Percentiles rank a stretch among this genome's conserved stretches.
These are phyloP conservation scores for Hyposoter didymator DNA, from an alignment of 2,888 invertebrate genomes.

Conservation along the genomic window DNA sequence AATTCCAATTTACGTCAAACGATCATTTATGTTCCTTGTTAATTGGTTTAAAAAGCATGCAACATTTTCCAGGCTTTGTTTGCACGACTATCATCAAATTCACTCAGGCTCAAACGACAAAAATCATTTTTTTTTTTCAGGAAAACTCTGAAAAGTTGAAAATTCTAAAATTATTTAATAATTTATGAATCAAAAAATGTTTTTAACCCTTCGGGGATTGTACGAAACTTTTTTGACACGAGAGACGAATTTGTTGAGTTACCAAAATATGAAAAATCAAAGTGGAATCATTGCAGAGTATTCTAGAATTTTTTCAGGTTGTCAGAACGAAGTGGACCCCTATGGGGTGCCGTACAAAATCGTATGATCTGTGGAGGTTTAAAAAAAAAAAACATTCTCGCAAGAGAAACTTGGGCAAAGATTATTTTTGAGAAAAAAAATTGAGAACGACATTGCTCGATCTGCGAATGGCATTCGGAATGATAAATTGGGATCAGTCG, in stretches of 20 bases:
- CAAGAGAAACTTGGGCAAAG: not conserved
- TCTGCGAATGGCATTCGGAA: conserved; percentile 48
- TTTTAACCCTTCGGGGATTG: too few species aligned
- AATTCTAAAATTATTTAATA: not conserved
- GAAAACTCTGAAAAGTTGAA: too few species aligned
- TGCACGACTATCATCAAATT: not conserved
- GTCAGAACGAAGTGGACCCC: too few species aligned
- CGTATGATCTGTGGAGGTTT: too few species aligned
- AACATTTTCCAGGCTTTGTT: not conserved
- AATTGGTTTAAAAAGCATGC: not conserved
- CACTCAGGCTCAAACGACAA: not conserved
- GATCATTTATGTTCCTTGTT: not conserved
- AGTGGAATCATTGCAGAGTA: too few species aligned
- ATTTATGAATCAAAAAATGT: not conserved
- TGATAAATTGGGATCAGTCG: conserved; percentile 69
- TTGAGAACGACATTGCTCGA: not conserved
- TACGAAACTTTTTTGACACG: too few species aligned
- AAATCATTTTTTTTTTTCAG: not conserved
- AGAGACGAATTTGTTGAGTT: too few species aligned
- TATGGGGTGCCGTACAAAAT: too few species aligned
- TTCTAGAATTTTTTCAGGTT: too few species aligned
- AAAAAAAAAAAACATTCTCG: not conserved
- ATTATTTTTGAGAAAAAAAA: not conserved
- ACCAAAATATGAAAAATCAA: too few species aligned
- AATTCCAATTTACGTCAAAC: not conserved